Base-by-base conservation (phyloP, 1,140 invertebrate species). In the Linepithema humile region DNA sequence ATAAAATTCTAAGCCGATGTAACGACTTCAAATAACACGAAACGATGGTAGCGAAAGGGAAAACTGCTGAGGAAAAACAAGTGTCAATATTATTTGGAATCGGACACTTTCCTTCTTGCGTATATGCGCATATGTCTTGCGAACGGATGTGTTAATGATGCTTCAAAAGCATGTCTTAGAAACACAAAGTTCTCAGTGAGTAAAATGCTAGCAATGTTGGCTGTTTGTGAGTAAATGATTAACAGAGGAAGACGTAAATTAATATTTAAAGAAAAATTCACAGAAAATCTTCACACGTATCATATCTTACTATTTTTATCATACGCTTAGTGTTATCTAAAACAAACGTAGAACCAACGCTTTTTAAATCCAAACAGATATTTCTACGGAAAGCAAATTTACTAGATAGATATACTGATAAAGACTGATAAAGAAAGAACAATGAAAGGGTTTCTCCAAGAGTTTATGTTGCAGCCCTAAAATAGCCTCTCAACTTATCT, bases 1-100 rank as follows among this genome's bases (percentile, higher is more conserved):
- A 70, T 80, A 64, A 80, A 80, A 80, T 70, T 80, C 75, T 70
- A 70, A 80, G 35, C 26, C 23, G 75, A 35, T 23, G 17, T 20
- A 10, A 38, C 17, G 23, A 62, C 17, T 5, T 23, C 26, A 32
- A n/a, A 55, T 20, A 69, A 80, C 50, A 50, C 29, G 29, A 17
- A 48, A 67, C 45, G 35, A 40, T 40, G 38, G 15, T 23, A 15
- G 29, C 57, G 73, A 20, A 50, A 64, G 40, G 65, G 74, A 20
- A 78, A 69, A 78, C 17, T 53, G 35, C 15, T 15, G 23, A n/a
- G 45, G 23, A 78, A 53, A 20, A 35, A 78, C 12, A 53, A 10
- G 23, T 53, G 45, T 60, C 57, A 32, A 67, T 12, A 48, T 2
- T 45, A 40, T 15, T 53, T 29, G 62, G 55, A 55, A 43, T 78